Evolutionary conservation across 1,140 invertebrate genomes (phyloP).

Genomic region (Drosophila bipectinata): DNA sequence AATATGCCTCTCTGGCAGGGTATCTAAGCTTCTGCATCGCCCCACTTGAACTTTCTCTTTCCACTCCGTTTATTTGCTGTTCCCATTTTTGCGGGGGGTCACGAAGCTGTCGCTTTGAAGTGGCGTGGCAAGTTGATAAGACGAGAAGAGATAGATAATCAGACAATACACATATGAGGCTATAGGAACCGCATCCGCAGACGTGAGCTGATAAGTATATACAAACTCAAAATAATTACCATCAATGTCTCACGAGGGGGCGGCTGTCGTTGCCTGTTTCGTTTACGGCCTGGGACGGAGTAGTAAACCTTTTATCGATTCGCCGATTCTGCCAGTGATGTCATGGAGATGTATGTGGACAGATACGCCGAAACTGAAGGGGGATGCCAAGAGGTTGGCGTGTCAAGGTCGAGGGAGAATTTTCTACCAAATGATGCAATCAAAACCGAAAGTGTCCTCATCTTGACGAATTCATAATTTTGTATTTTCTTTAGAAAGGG

Average conservation of each 20-base stretch:
- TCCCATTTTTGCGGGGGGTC: conserved; percentile 31
- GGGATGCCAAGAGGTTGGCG: neutral
- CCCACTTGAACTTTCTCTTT: too few species aligned
- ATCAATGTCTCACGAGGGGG: conserved; percentile 14
- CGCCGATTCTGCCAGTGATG: conserved; percentile 46
- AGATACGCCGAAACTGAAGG: neutral
- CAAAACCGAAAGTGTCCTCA: neutral
- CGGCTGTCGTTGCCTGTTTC: conserved; percentile 10
- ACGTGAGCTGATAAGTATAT: neutral
- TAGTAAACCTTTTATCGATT: conserved; percentile 67
- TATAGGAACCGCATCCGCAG: neutral
- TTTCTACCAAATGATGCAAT: conserved; percentile 28
- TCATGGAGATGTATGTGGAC: conserved; percentile 30
- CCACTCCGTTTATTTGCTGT: neutral
- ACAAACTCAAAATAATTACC: conserved; percentile 21
- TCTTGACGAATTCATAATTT: neutral
- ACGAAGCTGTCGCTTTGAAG: conserved; percentile 26
- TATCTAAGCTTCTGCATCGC: too few species aligned
- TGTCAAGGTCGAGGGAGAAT: conserved; percentile 25
- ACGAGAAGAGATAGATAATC: conserved; percentile 32
- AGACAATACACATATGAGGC: neutral
- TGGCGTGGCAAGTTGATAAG: conserved; percentile 21
- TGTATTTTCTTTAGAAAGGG: neutral
- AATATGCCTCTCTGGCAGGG: too few species aligned
- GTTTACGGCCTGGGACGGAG: conserved; percentile 32